phyloP scores from a whole-genome alignment of 2,888 invertebrate species.

The Pseudococcus viburni region DNA sequence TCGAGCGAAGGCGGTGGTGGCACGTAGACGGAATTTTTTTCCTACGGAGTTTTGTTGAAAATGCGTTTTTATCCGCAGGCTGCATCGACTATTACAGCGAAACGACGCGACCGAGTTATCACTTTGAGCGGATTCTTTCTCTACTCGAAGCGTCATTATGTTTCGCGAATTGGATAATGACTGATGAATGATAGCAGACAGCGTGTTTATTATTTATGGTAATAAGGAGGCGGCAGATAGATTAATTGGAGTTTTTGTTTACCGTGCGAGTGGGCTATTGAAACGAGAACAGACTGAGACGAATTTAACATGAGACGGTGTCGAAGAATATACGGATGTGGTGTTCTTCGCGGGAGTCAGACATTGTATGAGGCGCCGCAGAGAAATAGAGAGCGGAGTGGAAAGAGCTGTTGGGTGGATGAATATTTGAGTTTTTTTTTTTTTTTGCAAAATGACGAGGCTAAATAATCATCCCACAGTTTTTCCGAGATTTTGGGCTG shows the following conservation, averaged over 20 bases:
- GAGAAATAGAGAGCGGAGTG: neutral
- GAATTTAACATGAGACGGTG: neutral
- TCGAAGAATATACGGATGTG: neutral
- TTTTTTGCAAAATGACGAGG: no score
- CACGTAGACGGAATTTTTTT: neutral
- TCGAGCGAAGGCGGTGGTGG: conserved; percentile 4
- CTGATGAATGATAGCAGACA: neutral
- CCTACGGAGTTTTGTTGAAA: neutral
- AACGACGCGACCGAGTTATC: no score
- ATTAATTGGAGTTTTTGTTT: neutral
- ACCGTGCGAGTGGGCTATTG: neutral
- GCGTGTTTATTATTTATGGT: neutral
- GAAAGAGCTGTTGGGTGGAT: no score
- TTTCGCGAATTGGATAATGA: neutral
- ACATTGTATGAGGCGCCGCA: neutral
- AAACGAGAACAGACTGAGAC: neutral
- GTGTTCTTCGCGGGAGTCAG: neutral
- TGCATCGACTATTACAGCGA: no score
- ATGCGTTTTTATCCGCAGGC: neutral
- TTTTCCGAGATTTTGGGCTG: no score
- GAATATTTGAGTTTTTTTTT: no score
- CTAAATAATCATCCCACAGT: no score
- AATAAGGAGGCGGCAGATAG: neutral
- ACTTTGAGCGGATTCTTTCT: neutral
- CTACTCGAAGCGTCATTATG: neutral